A percentile compares a stretch with the other conserved stretches of the same genome.
phyloP scores from a whole-genome alignment of 2,113 vertebrate genomes.

The Glareola pratincola region DNA sequence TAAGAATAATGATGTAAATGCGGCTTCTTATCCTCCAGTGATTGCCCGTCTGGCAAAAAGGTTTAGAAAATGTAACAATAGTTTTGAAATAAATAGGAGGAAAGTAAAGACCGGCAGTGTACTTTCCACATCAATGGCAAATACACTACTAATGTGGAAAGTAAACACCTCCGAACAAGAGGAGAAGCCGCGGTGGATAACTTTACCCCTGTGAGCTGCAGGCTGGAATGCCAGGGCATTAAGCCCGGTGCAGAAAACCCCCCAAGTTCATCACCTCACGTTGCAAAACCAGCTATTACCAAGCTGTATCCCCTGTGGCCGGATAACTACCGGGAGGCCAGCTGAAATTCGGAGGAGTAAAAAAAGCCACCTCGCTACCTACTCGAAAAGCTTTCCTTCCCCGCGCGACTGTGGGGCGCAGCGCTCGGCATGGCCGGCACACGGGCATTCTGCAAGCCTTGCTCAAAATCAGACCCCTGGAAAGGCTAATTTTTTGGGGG shows the following conservation, averaged over 20 bases:
- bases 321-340: not conserved
- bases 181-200: not conserved
- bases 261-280: not conserved
- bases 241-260: not conserved
- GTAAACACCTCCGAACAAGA: constrained; percentile 25
- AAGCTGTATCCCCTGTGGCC: not conserved
- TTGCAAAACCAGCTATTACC: not conserved
- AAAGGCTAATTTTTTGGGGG: rapidly evolving
- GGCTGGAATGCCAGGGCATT: not conserved
- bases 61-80: constrained; percentile 49
- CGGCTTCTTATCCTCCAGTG: constrained; percentile 39
- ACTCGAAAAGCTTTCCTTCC: not conserved
- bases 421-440: rapidly evolving
- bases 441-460: no score
- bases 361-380: not conserved
- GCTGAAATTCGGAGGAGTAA: not conserved
- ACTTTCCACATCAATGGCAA: constrained; percentile 62
- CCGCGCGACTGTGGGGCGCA: rapidly evolving
- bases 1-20: constrained; percentile 27
- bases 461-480: not conserved
- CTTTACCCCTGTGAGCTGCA: not conserved
- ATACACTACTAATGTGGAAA: constrained; percentile 51
- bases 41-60: constrained; percentile 38
- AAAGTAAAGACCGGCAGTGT: constrained; percentile 61
- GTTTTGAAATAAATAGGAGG: constrained; percentile 48